phyloP scores from a whole-genome alignment of 2,888 invertebrate genomes.

The Cyclophora punctaria region DNA sequence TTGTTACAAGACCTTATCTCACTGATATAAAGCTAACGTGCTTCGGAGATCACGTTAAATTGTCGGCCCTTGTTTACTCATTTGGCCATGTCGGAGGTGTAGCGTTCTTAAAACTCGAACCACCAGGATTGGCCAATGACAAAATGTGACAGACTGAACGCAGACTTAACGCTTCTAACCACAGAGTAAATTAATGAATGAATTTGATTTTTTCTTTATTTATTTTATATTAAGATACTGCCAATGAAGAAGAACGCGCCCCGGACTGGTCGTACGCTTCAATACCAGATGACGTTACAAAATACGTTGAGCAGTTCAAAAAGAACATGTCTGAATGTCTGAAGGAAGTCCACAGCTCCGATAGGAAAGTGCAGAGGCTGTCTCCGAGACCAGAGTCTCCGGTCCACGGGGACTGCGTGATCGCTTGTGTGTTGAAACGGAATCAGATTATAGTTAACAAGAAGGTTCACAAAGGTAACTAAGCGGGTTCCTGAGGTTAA shows the following conservation, averaged over 20 bases:
- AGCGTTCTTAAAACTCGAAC: too few species aligned
- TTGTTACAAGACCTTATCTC: too few species aligned
- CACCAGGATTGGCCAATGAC: too few species aligned
- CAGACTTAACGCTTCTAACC: too few species aligned
- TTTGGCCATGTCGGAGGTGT: too few species aligned
- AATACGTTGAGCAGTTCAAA: conserved; percentile 51
- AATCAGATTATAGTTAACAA: conserved; percentile 53
- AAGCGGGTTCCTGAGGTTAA: not conserved
- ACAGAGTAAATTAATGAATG: too few species aligned
- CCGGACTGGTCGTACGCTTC: conserved; percentile 74
- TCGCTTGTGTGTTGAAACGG: conserved; percentile 60
- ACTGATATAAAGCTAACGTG: too few species aligned
- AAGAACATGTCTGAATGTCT: conserved; percentile 61
- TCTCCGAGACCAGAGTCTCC: conserved; percentile 58
- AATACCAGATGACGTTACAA: conserved; percentile 43
- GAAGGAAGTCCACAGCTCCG: conserved; percentile 51
- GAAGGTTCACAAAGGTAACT: conserved; percentile 63
- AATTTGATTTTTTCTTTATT: not conserved
- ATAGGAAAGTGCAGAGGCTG: conserved; percentile 43
- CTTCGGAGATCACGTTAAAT: too few species aligned
- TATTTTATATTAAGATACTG: not conserved
- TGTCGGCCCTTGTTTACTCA: too few species aligned
- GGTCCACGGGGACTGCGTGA: conserved; percentile 59
- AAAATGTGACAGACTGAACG: too few species aligned
- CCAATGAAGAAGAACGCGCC: conserved; percentile 21